These are phyloP conservation scores for Drosophila colorata DNA, from an alignment of 2,888 invertebrate genomes.

Conservation along the genomic window DNA sequence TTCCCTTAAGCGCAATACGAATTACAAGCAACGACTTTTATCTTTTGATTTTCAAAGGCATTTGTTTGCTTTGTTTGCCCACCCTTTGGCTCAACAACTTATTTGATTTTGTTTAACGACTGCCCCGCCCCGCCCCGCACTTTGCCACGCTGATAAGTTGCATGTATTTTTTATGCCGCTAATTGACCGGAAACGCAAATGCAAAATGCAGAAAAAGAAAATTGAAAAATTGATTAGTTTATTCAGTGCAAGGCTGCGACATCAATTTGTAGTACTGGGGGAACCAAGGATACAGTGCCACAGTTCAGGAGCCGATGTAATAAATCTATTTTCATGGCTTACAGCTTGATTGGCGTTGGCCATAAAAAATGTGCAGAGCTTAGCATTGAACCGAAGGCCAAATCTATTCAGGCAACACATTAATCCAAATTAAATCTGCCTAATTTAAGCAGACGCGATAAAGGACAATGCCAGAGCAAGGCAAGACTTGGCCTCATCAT, in stretches of 20 bases:
- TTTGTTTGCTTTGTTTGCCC: slow-evolving; percentile 3
- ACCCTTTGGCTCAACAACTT: neutral
- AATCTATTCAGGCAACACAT: slow-evolving; percentile 36
- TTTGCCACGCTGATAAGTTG: slow-evolving; percentile 40
- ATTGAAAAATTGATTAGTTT: slow-evolving; percentile 41
- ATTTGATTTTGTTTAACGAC: neutral
- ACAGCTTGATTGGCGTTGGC: slow-evolving; percentile 40
- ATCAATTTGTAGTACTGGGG: slow-evolving; percentile 17
- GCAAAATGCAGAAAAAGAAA: slow-evolving; percentile 16
- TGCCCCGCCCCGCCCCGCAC: slow-evolving; percentile 4
- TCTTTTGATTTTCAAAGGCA: neutral
- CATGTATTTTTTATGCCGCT: slow-evolving; percentile 41
- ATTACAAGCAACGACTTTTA: neutral
- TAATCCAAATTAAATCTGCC: slow-evolving; percentile 44
- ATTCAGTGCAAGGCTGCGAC: slow-evolving; percentile 15
- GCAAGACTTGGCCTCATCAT: slow-evolving; percentile 16
- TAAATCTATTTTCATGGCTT: slow-evolving; percentile 50
- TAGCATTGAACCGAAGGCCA: slow-evolving; percentile 27
- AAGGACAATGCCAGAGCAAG: slow-evolving; percentile 14
- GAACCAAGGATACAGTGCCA: slow-evolving; percentile 10
- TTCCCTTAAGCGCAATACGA: neutral
- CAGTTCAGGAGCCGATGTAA: slow-evolving; percentile 20
- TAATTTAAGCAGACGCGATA: slow-evolving; percentile 37
- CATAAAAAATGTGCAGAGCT: slow-evolving; percentile 32
- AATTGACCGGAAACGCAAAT: slow-evolving; percentile 63